Conservation (phyloP, 23 tunicate genomes). For the Ascidia mentula region DNA sequence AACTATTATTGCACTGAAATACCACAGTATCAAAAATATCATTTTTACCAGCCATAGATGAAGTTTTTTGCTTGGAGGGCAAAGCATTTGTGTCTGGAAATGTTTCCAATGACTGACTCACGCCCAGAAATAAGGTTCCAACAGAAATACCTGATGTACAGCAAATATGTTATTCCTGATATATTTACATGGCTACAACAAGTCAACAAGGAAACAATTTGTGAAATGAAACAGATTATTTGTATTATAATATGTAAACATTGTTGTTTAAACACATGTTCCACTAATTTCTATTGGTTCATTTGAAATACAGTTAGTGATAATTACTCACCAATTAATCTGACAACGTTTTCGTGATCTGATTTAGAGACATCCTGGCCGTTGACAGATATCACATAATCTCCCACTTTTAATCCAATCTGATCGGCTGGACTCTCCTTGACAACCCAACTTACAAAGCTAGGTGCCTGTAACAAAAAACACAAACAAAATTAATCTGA, state of each 20-base stretch:
- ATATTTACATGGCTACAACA: background rate
- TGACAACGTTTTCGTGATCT: conserved; percentile 70
- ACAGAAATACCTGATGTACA: background rate
- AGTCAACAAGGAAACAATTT: background rate
- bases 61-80: background rate
- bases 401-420: conserved; percentile 68
- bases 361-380: conserved; percentile 57
- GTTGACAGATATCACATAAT: conserved; percentile 63
- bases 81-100: background rate
- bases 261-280: no score
- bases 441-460: conserved; percentile 78
- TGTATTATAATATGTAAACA: no score
- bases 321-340: conserved; percentile 38
- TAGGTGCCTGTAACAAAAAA: conserved; percentile 42
- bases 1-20: no score
- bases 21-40: no score
- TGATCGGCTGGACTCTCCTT: conserved; percentile 51
- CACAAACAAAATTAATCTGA: no score
- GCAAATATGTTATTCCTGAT: background rate
- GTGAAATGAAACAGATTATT: background rate
- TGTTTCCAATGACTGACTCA: conserved; percentile 6
- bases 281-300: no score
- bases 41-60: no score
- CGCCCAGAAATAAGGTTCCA: conserved; percentile 7
- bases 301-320: no score